Conservation (phyloP, 2,797 vertebrate species). For the Sandelia bainsii region DNA sequence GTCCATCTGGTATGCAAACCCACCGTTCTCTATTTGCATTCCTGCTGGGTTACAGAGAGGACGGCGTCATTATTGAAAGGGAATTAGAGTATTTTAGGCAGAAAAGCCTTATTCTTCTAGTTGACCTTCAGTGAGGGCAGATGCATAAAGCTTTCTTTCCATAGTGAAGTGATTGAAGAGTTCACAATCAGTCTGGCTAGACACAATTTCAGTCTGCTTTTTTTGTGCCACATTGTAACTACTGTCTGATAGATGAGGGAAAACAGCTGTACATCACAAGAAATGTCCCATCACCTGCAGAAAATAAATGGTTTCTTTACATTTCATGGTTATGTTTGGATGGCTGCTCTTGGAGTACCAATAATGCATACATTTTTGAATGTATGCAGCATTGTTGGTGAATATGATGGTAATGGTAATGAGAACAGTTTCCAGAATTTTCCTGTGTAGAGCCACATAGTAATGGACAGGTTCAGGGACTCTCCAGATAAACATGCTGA, state of each 20-base stretch:
- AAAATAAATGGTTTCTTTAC: slow-evolving; percentile 42
- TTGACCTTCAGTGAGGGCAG: slow-evolving; percentile 49
- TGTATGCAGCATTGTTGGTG: slow-evolving; percentile 15
- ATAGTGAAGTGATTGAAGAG: slow-evolving; percentile 34
- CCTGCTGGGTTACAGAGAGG: slow-evolving; percentile 1
- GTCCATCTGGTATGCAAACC: slow-evolving; percentile 7
- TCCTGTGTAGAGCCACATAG: neutral
- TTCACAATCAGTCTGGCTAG: slow-evolving; percentile 39
- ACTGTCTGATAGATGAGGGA: slow-evolving; percentile 48
- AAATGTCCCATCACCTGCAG: slow-evolving; percentile 42
- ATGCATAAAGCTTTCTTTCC: slow-evolving; percentile 39
- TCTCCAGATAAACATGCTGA: slow-evolving; percentile 63
- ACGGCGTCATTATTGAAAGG: slow-evolving; percentile 12
- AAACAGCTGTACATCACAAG: slow-evolving; percentile 53
- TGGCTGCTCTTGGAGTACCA: slow-evolving; percentile 19
- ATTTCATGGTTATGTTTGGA: slow-evolving; percentile 20
- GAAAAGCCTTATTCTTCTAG: slow-evolving; percentile 5
- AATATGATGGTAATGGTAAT: slow-evolving; percentile 15
- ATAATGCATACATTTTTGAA: slow-evolving; percentile 12
- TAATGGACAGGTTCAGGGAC: slow-evolving; percentile 50
- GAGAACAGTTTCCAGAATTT: slow-evolving; percentile 14
- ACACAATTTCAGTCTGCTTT: slow-evolving; percentile 39
- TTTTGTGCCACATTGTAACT: slow-evolving; percentile 30
- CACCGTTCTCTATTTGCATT: slow-evolving; percentile 8
- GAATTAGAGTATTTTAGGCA: slow-evolving; percentile 11